Conservation (phyloP, 2,113 vertebrate species). For the Chaetodon auriga region DNA sequence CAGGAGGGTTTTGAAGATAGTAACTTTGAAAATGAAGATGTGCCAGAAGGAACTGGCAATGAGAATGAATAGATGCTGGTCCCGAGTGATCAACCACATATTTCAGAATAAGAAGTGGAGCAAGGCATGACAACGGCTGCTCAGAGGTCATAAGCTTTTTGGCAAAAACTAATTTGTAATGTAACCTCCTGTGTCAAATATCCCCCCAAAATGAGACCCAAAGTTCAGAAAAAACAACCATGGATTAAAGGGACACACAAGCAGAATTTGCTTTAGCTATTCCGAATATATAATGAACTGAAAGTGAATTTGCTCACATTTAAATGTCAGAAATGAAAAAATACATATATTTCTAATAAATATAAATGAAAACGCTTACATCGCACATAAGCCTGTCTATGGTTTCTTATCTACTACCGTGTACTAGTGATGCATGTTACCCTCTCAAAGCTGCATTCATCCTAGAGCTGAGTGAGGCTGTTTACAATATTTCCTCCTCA, state of each 20-base stretch:
- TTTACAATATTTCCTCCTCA: slow-evolving; percentile 45
- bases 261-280: not conserved
- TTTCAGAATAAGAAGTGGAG: not conserved
- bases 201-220: no score
- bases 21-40: not conserved
- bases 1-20: not conserved
- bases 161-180: not conserved
- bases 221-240: not conserved
- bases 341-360: no score
- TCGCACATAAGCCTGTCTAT: not conserved
- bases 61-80: not conserved
- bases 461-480: slow-evolving; percentile 22
- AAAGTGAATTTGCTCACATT: not conserved
- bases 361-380: not conserved
- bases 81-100: not conserved
- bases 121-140: no score
- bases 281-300: not conserved
- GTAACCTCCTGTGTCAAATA: no score
- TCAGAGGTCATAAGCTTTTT: not conserved
- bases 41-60: not conserved
- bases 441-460: slow-evolving; percentile 23
- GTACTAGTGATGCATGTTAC: slow-evolving; percentile 3
- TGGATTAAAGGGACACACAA: not conserved
- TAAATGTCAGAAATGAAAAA: not conserved
- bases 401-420: not conserved